Conservation (phyloP, 2,797 vertebrate genomes). For the Pachyuromys duprasi region DNA sequence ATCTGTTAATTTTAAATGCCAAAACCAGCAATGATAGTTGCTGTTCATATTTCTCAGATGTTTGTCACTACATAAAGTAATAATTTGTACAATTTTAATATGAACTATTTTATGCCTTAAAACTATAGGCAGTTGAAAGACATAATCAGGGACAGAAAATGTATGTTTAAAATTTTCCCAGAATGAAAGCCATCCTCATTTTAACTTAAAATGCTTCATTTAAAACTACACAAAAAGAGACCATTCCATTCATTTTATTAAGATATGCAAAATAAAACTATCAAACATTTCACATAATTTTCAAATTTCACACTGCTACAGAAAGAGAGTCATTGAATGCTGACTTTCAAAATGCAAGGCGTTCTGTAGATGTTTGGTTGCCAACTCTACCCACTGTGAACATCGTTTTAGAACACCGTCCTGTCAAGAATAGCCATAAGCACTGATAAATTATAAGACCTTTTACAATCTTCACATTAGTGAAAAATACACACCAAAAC, state of each 20-base stretch:
- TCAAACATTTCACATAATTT: not conserved
- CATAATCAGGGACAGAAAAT: constrained; percentile 40
- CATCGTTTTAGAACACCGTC: not conserved
- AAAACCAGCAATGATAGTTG: constrained; percentile 33
- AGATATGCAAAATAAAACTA: constrained; percentile 55
- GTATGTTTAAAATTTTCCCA: constrained; percentile 21
- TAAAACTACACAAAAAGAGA: not conserved
- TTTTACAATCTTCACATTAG: not conserved
- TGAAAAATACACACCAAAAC: not conserved
- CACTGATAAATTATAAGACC: not conserved
- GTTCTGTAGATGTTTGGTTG: not conserved
- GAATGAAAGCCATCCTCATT: constrained; percentile 46
- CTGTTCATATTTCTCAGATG: constrained; percentile 17
- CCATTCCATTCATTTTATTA: not conserved
- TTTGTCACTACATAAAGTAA: constrained; percentile 46
- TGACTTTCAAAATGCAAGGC: constrained; percentile 6
- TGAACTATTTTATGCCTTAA: constrained; percentile 30
- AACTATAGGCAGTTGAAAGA: constrained; percentile 55
- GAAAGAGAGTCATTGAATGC: not conserved
- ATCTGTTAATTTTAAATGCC: constrained; percentile 59
- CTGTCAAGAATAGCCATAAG: not conserved
- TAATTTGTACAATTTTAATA: constrained; percentile 32
- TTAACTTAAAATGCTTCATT: constrained; percentile 59
- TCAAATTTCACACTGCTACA: not conserved
- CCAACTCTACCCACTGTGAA: not conserved